These are phyloP conservation scores for Agonopterix heracliana DNA, from an alignment of 2,888 invertebrate species.

Conservation along the genomic window DNA sequence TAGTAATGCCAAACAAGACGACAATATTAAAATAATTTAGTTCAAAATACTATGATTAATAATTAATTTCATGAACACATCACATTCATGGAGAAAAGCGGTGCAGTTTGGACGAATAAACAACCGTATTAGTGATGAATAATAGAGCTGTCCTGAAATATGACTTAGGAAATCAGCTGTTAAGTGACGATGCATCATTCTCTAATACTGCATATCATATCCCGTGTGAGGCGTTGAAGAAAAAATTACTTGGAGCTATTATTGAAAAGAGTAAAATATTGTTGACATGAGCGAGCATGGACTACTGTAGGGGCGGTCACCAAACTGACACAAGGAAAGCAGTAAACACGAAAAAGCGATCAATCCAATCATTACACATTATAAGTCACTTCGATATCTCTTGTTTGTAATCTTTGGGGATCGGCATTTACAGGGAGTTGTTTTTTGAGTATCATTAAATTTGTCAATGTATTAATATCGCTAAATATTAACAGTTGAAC, in stretches of 20 bases:
- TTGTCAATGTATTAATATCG: slow-evolving; percentile 5
- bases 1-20: slow-evolving; percentile 10
- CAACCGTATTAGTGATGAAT: slow-evolving; percentile 70
- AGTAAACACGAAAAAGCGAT: slow-evolving; percentile 78
- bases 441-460: slow-evolving; percentile 68
- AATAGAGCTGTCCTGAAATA: slow-evolving; percentile 74
- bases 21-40: slow-evolving; percentile 6
- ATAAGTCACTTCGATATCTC: slow-evolving; percentile 57
- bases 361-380: slow-evolving; percentile 73
- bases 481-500: slow-evolving; percentile 22
- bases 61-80: slow-evolving; percentile 12
- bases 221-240: slow-evolving; percentile 72
- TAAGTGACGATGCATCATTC: slow-evolving; percentile 76
- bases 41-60: slow-evolving; percentile 15
- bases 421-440: slow-evolving; percentile 65
- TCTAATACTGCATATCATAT: slow-evolving; percentile 75
- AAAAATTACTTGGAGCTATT: slow-evolving; percentile 69
- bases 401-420: slow-evolving; percentile 39
- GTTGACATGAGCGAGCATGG: slow-evolving; percentile 73
- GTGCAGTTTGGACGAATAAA: slow-evolving; percentile 65
- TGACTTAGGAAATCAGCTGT: slow-evolving; percentile 73
- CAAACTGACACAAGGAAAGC: slow-evolving; percentile 79
- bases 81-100: slow-evolving; percentile 22
- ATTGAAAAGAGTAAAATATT: slow-evolving; percentile 68
- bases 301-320: slow-evolving; percentile 74